phyloP scores from a whole-genome alignment of 2,113 vertebrate genomes.

The Origma solitaria region DNA sequence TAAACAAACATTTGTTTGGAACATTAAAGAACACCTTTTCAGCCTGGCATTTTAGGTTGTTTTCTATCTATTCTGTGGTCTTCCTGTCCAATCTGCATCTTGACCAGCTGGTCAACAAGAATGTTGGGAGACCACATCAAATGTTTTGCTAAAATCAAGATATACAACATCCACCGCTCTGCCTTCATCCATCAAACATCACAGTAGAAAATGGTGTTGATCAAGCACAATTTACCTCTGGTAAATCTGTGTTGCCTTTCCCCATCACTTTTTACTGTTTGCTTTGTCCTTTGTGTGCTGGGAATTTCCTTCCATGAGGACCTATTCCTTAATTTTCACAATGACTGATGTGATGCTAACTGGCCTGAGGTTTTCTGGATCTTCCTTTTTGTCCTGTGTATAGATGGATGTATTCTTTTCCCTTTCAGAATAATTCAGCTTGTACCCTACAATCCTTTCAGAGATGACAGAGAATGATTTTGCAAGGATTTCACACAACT shows the following conservation, averaged over 20 bases:
- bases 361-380: background rate
- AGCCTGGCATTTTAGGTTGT: background rate
- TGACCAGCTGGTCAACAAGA: background rate
- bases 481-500: background rate
- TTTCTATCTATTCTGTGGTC: background rate
- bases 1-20: background rate
- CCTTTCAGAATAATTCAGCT: background rate
- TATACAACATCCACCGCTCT: background rate
- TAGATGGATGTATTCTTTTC: background rate
- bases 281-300: background rate
- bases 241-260: background rate
- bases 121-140: background rate
- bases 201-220: accelerated
- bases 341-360: background rate
- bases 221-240: background rate
- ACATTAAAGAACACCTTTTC: background rate
- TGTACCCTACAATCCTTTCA: background rate
- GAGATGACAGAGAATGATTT: background rate
- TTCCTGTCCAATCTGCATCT: background rate
- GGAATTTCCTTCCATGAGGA: background rate
- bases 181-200: background rate
- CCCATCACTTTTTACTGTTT: background rate
- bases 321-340: background rate
- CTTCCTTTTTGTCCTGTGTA: background rate
- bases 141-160: background rate